Percentiles rank a stretch among this genome's conserved stretches.
These are phyloP conservation scores for Oncorhynchus masou DNA, from an alignment of 2,113 vertebrate genomes.

Conservation along the genomic window DNA sequence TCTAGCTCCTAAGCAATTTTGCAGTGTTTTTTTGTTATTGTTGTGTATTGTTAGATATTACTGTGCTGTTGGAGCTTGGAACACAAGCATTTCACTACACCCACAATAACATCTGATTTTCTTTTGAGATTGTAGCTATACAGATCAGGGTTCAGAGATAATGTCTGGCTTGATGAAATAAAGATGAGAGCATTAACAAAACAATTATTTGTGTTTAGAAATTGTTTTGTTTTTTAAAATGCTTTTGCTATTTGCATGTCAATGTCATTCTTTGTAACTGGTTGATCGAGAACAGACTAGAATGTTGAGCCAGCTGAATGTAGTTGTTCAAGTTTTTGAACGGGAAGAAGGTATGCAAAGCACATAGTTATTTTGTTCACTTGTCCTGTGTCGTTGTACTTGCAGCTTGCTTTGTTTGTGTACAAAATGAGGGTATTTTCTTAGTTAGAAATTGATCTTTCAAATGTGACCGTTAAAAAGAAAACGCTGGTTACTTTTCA, in stretches of 20 bases:
- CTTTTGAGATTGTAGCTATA: neutral
- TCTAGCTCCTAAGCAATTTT: too few relatives aligned
- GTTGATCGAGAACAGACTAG: slow-evolving; percentile 29
- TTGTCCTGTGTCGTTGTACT: neutral
- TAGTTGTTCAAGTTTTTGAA: slow-evolving; percentile 26
- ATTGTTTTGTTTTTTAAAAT: neutral
- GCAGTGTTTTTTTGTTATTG: too few relatives aligned
- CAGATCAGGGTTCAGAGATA: neutral
- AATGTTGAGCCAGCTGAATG: neutral
- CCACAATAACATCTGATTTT: too few relatives aligned
- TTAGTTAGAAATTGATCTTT: neutral
- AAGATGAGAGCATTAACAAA: neutral
- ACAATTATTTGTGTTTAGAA: neutral
- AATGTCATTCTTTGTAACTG: slow-evolving; percentile 16
- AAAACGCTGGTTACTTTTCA: slow-evolving; percentile 51
- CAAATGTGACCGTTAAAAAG: neutral
- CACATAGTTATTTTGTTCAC: too few relatives aligned
- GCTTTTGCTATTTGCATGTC: neutral
- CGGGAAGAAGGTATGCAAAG: too few relatives aligned
- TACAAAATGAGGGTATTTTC: neutral
- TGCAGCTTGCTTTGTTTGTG: neutral
- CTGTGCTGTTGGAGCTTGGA: too few relatives aligned
- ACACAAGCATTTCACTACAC: too few relatives aligned
- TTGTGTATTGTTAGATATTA: too few relatives aligned
- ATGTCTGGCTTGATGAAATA: neutral